phyloP scores from a whole-genome alignment of 2,888 invertebrate genomes.

The Pachliopta kotzebuea region DNA sequence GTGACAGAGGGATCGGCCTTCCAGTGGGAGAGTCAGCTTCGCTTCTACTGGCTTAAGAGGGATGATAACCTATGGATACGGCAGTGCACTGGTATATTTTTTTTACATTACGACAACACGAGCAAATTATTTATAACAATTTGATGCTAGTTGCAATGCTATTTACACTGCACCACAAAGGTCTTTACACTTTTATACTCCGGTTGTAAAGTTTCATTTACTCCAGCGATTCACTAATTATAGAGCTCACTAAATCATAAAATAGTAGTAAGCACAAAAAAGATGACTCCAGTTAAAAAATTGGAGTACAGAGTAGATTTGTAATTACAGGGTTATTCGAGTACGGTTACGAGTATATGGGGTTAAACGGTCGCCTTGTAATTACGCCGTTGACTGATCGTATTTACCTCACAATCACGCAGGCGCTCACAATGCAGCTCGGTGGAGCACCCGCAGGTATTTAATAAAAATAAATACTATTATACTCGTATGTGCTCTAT shows the following conservation, averaged over 20 bases:
- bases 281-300: not conserved
- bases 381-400: constrained; percentile 96
- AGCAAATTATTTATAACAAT: too few relatives aligned
- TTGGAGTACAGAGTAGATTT: not conserved
- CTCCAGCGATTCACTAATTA: too few relatives aligned
- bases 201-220: too few relatives aligned
- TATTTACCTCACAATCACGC: constrained; percentile 95
- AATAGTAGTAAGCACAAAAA: too few relatives aligned
- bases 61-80: constrained; percentile 89
- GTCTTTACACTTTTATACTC: too few relatives aligned
- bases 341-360: constrained; percentile 98
- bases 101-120: too few relatives aligned
- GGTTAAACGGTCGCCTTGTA: constrained; percentile 93
- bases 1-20: constrained; percentile 92
- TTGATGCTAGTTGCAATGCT: too few relatives aligned
- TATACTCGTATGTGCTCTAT: too few relatives aligned
- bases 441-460: constrained; percentile 94
- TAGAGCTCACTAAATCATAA: too few relatives aligned
- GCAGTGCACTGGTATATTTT: constrained; percentile 90
- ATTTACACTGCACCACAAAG: too few relatives aligned
- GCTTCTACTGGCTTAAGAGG: constrained; percentile 94
- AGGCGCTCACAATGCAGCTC: constrained; percentile 94
- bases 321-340: constrained; percentile 85
- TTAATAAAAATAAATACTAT: not conserved
- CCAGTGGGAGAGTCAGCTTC: constrained; percentile 95